These are phyloP conservation scores for Vespertilio murinus DNA, from an alignment of 2,797 vertebrate genomes.

Conservation along the genomic window DNA sequence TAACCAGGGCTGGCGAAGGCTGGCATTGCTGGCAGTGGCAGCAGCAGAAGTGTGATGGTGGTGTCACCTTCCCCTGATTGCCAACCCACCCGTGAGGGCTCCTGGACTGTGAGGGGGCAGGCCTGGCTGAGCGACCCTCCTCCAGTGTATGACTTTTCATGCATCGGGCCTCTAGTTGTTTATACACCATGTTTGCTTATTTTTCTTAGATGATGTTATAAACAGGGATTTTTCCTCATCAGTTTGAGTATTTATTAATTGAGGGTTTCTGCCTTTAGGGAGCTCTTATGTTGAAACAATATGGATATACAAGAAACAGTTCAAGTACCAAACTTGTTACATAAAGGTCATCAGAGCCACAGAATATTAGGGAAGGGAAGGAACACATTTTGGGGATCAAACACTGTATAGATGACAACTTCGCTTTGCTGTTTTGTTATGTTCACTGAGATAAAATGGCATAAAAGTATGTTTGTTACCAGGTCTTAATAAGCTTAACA, in stretches of 20 bases:
- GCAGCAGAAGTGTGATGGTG: too few species aligned
- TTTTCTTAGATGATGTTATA: slow-evolving; percentile 21
- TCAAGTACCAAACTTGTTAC: neutral
- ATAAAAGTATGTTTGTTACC: neutral
- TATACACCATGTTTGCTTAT: neutral
- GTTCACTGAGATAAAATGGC: neutral
- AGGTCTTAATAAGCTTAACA: neutral
- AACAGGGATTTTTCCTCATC: neutral
- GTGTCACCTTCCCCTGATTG: too few species aligned
- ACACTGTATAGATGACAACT: neutral
- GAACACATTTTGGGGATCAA: neutral
- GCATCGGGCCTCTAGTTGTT: neutral
- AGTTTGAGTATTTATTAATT: neutral
- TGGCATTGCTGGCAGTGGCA: too few species aligned
- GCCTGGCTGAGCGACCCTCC: too few species aligned
- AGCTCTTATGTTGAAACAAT: neutral
- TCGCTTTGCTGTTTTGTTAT: neutral
- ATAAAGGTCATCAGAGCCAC: neutral
- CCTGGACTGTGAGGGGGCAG: too few species aligned
- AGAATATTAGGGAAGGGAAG: neutral
- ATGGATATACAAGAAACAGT: neutral
- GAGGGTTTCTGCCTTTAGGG: neutral
- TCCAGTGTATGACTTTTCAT: too few species aligned
- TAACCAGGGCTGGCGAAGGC: too few species aligned
- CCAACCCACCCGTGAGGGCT: too few species aligned